A percentile compares a stretch with the other conserved stretches of the same genome.
Conservation (phyloP, 1,140 invertebrate species). For the Macrosteles quadrilineatus region DNA sequence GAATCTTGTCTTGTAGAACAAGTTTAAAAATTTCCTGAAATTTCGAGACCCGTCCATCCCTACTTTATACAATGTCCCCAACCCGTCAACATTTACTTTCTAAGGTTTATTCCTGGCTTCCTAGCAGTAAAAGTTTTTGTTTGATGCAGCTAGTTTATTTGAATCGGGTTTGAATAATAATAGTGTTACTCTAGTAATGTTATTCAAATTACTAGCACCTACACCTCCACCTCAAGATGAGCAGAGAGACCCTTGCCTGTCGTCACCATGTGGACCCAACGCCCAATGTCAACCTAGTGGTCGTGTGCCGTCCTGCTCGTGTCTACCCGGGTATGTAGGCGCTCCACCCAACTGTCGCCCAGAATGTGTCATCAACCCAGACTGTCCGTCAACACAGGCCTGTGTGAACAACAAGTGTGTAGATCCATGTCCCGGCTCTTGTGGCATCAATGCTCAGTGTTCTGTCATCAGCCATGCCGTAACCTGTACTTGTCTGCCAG, state of each 20-base stretch:
- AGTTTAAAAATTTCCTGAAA: too few relatives aligned
- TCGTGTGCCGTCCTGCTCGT: slow-evolving; percentile 71
- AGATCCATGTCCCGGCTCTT: slow-evolving; percentile 76
- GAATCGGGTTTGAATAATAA: too few relatives aligned
- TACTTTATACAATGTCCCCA: too few relatives aligned
- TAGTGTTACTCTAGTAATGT: too few relatives aligned
- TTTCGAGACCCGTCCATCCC: too few relatives aligned
- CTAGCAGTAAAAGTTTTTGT: too few relatives aligned
- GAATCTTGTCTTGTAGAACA: too few relatives aligned
- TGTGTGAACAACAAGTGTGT: slow-evolving; percentile 75
- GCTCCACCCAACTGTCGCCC: slow-evolving; percentile 62
- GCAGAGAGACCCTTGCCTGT: slow-evolving; percentile 58
- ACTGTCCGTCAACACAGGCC: slow-evolving; percentile 69
- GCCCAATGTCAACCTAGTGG: slow-evolving; percentile 70
- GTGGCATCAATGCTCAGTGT: slow-evolving; percentile 75
- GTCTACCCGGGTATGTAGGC: slow-evolving; percentile 61
- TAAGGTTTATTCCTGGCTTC: too few relatives aligned
- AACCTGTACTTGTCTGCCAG: slow-evolving; percentile 70
- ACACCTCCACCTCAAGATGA: slow-evolving; percentile 40
- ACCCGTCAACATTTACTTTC: too few relatives aligned
- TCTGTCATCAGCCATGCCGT: slow-evolving; percentile 73
- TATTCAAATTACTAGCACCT: too few relatives aligned
- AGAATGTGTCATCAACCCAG: slow-evolving; percentile 67
- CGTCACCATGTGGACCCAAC: slow-evolving; percentile 79
- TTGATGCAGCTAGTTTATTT: too few relatives aligned